Conservation (phyloP, 2,113 vertebrate species). For the Tetraodon nigroviridis region DNA sequence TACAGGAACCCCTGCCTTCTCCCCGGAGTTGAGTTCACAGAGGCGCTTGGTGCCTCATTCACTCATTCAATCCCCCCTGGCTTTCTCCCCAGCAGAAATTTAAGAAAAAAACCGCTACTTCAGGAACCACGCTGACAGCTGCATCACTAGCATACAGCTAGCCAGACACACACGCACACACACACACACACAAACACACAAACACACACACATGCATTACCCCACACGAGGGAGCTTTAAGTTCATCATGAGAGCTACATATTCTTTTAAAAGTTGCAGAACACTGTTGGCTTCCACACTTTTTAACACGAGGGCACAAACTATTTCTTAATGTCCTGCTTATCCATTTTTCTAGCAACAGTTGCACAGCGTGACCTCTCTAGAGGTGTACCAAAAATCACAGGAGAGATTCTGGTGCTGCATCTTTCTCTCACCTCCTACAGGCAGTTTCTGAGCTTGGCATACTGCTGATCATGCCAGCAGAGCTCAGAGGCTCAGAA, state of each 20-base stretch:
- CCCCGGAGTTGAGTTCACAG: slow-evolving; percentile 65
- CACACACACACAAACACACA: too few relatives aligned
- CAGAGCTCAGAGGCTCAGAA: slow-evolving; percentile 27
- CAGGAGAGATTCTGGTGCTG: slow-evolving; percentile 14
- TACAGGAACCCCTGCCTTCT: slow-evolving; percentile 73
- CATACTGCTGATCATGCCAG: slow-evolving; percentile 15
- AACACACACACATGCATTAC: too few relatives aligned
- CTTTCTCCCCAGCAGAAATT: slow-evolving; percentile 61
- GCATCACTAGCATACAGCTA: slow-evolving; percentile 50
- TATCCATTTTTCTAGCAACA: slow-evolving; percentile 19
- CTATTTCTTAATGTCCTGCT: slow-evolving; percentile 19
- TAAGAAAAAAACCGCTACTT: slow-evolving; percentile 60
- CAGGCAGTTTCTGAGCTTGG: slow-evolving; percentile 15
- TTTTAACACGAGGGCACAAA: not conserved
- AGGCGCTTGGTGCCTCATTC: slow-evolving; percentile 62
- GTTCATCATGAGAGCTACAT: slow-evolving; percentile 6
- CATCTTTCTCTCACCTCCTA: slow-evolving; percentile 13
- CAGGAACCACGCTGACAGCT: slow-evolving; percentile 72
- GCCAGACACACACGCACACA: slow-evolving; percentile 11
- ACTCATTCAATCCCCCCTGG: slow-evolving; percentile 68
- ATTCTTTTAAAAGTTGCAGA: too few relatives aligned
- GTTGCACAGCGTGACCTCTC: slow-evolving; percentile 20
- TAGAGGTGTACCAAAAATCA: slow-evolving; percentile 23
- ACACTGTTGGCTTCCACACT: too few relatives aligned
- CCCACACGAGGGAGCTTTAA: slow-evolving; percentile 24